Evolutionary conservation across 2,797 vertebrate genomes (phyloP), one percentile per base, ranked within the genome.

Genomic region (Gymnothorax reevesii): DNA sequence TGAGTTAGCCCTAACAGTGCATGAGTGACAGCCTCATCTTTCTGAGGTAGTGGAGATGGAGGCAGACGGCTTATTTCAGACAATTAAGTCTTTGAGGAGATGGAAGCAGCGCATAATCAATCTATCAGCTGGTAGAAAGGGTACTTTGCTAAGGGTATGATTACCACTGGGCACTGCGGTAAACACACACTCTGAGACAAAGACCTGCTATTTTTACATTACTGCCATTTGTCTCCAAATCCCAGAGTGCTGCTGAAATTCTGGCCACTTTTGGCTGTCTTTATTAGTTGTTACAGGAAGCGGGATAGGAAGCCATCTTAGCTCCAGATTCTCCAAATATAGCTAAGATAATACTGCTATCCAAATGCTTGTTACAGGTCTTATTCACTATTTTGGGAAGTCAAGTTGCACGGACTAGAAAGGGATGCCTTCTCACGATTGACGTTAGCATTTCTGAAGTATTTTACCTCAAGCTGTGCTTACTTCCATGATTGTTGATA

Each of bases 21-120:
- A 49, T 84, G 83, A 55, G 64, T 85, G 83, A 82, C 62, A 57
- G 59, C 60, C 13, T n/a, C 49, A 27, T 25, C 25, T n/a, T 85
- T 85, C 10, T 80, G 71, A n/a, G 15, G 27, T 84, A 25, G 49
- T 13, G 57, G 73, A 12, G 82, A 77, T 79, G 59, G 79, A 25
- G n/a, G 83, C 27, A 27, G 55, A 55, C 64, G 66, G 83, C 57
- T 87, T 80, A 87, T 84, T 64, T 87, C 60, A 69, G 62, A 84
- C 42, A 62, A 69, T 87, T 87, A 84, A 84, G 59, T 66, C 77
- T 83, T 84, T 62, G n/a, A 84, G 27, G 82, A 87, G 69, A 69
- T 84, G 59, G 86, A 84, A 73, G 59, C 52, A 87, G 86, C 12
- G n/a, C 75, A 80, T 82, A 87, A 75, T 85, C 86, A 73, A 87